These are phyloP conservation scores for Sebastes nivosus DNA, from an alignment of 2,797 vertebrate genomes.

Conservation along the genomic window DNA sequence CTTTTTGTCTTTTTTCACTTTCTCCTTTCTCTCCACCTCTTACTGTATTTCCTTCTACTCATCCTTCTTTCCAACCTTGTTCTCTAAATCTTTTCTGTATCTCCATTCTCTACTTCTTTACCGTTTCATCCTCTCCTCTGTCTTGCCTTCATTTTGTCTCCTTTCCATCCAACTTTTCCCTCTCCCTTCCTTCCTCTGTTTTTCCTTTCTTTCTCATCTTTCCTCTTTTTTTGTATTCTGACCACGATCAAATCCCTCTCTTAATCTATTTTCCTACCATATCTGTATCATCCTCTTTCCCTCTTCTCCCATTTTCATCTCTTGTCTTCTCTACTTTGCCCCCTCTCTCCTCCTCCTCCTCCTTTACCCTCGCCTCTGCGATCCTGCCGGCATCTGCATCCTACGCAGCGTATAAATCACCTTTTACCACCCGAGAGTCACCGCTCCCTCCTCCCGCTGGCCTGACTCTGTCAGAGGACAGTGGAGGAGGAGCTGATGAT, in stretches of 20 bases:
- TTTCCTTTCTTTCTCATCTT: background rate
- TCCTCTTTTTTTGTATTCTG: background rate
- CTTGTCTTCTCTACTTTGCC: background rate
- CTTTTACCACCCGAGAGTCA: conserved; percentile 53
- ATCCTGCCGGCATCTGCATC: conserved; percentile 57
- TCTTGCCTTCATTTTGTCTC: background rate
- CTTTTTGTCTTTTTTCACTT: background rate
- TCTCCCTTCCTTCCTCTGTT: background rate
- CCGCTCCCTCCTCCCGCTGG: conserved; percentile 35
- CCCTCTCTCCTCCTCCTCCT: background rate
- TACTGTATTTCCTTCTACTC: background rate
- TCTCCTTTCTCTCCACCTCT: background rate
- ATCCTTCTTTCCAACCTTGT: background rate
- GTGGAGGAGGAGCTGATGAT: conserved; percentile 22
- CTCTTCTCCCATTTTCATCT: background rate
- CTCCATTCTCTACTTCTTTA: background rate
- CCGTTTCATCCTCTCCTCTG: background rate
- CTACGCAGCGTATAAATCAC: conserved; percentile 72
- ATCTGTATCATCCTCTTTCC: conserved; percentile 13
- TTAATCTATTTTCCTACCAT: background rate
- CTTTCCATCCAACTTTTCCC: background rate
- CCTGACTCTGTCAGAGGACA: conserved; percentile 40
- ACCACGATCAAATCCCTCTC: background rate
- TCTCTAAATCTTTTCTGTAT: background rate
- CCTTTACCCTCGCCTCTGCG: conserved; percentile 27